These are phyloP conservation scores for Montipora cactus DNA, from an alignment of 64 coral and sea anemone genomes.

Conservation along the genomic window DNA sequence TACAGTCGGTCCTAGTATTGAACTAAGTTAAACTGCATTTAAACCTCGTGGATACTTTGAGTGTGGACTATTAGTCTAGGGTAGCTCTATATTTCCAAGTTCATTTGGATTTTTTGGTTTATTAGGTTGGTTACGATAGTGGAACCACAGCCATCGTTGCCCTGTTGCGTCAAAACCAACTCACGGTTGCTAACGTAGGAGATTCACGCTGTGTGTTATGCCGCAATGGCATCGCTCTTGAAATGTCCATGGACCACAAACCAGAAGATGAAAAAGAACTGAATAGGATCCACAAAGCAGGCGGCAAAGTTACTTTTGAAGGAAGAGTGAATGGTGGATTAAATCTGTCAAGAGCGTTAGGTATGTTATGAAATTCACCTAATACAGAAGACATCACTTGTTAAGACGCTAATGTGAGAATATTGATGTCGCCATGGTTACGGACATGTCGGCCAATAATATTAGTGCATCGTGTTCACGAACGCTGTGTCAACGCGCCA, in stretches of 20 bases:
- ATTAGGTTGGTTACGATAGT: slow-evolving; percentile 96
- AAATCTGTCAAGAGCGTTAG: slow-evolving; percentile 98
- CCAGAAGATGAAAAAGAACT: slow-evolving; percentile 97
- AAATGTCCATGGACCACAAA: slow-evolving; percentile 98
- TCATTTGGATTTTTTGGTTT: neutral
- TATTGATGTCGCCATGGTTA: no score
- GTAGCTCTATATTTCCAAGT: no score
- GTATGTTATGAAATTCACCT: slow-evolving; percentile 15
- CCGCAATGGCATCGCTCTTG: slow-evolving; percentile 86
- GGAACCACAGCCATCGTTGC: slow-evolving; percentile 98
- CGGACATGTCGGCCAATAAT: no score
- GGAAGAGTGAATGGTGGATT: slow-evolving; percentile 97
- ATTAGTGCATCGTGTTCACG: no score
- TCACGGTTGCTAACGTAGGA: slow-evolving; percentile 93
- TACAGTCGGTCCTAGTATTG: no score
- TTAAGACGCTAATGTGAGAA: no score
- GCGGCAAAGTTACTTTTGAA: slow-evolving; percentile 94
- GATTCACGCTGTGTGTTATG: slow-evolving; percentile 98
- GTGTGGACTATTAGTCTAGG: no score
- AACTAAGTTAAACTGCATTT: no score
- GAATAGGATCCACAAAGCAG: slow-evolving; percentile 95
- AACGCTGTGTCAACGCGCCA: no score
- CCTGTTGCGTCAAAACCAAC: slow-evolving; percentile 66
- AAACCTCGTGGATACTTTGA: no score
- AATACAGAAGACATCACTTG: no score